Evolutionary conservation across 2,888 invertebrate genomes (phyloP), one percentile per base, ranked within the genome.

Genomic region (Ceraclea dissimilis): DNA sequence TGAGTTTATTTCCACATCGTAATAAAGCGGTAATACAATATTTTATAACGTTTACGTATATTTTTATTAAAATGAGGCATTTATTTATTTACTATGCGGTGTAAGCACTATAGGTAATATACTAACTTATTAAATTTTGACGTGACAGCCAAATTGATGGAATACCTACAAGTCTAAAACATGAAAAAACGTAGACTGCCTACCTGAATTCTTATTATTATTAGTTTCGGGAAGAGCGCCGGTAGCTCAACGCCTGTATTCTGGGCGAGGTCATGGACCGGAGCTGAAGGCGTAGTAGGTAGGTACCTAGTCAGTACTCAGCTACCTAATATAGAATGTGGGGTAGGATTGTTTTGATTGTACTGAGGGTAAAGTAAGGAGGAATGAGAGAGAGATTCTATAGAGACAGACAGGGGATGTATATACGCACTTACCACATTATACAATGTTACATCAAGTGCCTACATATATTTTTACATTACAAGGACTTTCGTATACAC

Each of bases 191-290:
- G 26, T 39, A 16, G 39, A 16, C 39, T 39, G 4, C n/a, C 39
- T 39, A 13, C 39, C 39, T 39, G 39, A 39, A 39, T 8, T 39
- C 4, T 39, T 39, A 31, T 31, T 31, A 39, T 39, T 39, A 39
- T 39, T 39, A 39, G 2, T 8, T 8, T 4, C 13, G 13, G 4
- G 8, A 13, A 13, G 16, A 39, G 16, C 13, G 13, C 4, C 39
- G 39, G 39, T 5, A 39, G 13, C 16, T n/a, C 39, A 39, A 16
- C 39, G 39, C 39, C 39, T 39, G 16, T 39, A 16, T 39, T 39
- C 39, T 39, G 39, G 39, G 39, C 39, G 39, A 39, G 39, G 39
- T 39, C 39, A 39, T 39, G 39, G 39, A 39, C 39, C 39, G 39
- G 39, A 39, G 39, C 39, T 39, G 39, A 39, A 39, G 16, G 26